These are phyloP conservation scores for Enteromius afrohamiltoni DNA, from an alignment of 2,797 vertebrate genomes.

Conservation along the genomic window DNA sequence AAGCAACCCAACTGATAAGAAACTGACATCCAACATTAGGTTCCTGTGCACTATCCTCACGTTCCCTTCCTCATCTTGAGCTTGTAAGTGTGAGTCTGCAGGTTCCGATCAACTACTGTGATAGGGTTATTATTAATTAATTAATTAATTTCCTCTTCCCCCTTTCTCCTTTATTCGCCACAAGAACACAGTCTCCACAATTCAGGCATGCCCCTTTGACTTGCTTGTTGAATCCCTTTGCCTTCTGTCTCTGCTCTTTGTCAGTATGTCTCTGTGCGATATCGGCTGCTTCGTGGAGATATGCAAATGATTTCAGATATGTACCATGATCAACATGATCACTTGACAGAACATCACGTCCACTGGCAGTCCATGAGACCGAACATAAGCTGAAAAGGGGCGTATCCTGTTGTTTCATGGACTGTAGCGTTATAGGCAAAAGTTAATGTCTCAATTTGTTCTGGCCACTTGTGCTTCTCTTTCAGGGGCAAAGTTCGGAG, in stretches of 20 bases:
- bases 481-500: background rate
- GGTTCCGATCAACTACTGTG: background rate
- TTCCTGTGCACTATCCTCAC: background rate
- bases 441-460: background rate
- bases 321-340: background rate
- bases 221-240: background rate
- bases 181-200: background rate
- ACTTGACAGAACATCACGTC: no score
- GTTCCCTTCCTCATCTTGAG: background rate
- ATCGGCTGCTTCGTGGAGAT: no score
- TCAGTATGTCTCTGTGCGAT: no score
- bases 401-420: background rate
- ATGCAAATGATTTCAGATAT: no score
- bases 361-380: slow-evolving; percentile 47
- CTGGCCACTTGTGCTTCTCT: background rate
- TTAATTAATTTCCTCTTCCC: background rate
- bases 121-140: background rate
- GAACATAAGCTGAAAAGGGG: slow-evolving; percentile 2
- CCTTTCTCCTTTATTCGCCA: background rate
- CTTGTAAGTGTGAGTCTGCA: background rate
- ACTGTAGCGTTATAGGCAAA: background rate
- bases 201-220: background rate
- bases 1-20: background rate
- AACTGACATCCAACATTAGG: background rate
- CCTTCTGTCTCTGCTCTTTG: background rate